Base-by-base conservation (phyloP, 1,140 invertebrate genomes). In the Euwallacea similis region DNA sequence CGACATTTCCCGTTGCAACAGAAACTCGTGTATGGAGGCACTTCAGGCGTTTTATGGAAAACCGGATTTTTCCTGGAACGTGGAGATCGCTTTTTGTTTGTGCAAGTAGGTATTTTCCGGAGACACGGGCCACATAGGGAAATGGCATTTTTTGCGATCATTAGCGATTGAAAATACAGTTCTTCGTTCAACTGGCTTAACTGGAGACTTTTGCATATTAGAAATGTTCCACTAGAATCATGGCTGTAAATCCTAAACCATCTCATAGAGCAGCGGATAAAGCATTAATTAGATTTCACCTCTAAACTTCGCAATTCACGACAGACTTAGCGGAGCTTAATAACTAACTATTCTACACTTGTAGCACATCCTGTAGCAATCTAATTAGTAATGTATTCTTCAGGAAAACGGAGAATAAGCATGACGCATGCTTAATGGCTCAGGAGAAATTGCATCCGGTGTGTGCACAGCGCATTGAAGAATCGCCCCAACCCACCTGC, bases 81-180 rank as follows among this genome's bases (percentile, higher is more conserved):
- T 94, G 66, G 93, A 95, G 80, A 92, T 95, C 74, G 94, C 93
- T 70, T 95, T 95, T 84, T 96, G 94, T 81, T 85, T 95, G 55
- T 96, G 94, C 93, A 95, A 91, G 93, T 96, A 84, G 50, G 78
- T 73, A 66, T 61, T 61, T 47, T 16, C 42, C 10, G 59, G 59
- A 41, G 11, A 50, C 55, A 33, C 21, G 21, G 21, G 21, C 21
- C 21, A 33, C 21, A 33, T 33, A 33, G 1, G 4, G 21, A 33
- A 33, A 33, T 33, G 21, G 21, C 21, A 33, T 33, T 33, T 33
- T 33, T 33, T 33, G 21, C 21, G 21, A 33, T 33, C 21, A 33
- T 33, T 33, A 33, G 21, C 1, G 21, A 33, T 4, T 33, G 21
- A 33, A 33, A 33, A 33, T 33, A 33, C 21, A 33, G 21, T 33